Conservation (phyloP, 2,797 vertebrate genomes). For the Arrhamphus sclerolepis region DNA sequence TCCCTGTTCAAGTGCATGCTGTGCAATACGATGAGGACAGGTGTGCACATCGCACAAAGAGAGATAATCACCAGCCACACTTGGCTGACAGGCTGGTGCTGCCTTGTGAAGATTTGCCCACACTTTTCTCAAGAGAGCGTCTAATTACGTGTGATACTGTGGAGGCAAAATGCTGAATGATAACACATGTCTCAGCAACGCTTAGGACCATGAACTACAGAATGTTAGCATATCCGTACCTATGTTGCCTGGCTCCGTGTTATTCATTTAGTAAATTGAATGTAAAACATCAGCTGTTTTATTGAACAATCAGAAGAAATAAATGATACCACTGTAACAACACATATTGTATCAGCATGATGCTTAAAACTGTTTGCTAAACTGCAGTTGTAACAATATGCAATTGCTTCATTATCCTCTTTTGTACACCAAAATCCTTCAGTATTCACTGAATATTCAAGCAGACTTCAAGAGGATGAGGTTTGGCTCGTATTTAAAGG, state of each 20-base stretch:
- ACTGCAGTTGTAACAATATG: conserved; percentile 5
- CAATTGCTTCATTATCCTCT: neutral
- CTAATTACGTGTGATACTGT: conserved; percentile 32
- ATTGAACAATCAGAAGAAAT: neutral
- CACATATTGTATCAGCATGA: conserved; percentile 1
- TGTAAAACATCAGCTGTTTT: conserved; percentile 6
- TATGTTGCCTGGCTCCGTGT: conserved; percentile 6
- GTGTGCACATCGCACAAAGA: conserved; percentile 32
- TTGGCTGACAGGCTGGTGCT: conserved; percentile 31
- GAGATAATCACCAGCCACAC: conserved; percentile 46
- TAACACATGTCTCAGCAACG: conserved; percentile 31
- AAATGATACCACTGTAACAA: neutral
- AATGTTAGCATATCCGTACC: conserved; percentile 1
- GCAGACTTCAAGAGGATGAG: conserved; percentile 41
- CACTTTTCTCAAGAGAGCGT: conserved; percentile 23
- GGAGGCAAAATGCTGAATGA: conserved; percentile 30
- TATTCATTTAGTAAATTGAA: conserved; percentile 16
- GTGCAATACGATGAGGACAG: conserved; percentile 28
- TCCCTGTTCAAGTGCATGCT: conserved; percentile 20
- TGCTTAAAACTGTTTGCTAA: conserved; percentile 1
- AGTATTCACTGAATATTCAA: conserved; percentile 53
- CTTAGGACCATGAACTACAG: conserved; percentile 20
- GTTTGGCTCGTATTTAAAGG: conserved; percentile 60
- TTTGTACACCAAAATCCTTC: conserved; percentile 19
- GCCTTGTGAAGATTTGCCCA: conserved; percentile 17